A percentile compares a stretch with the other conserved stretches of the same genome.
phyloP scores from a whole-genome alignment of 2,888 invertebrate species.

The Tortrix viridana region DNA sequence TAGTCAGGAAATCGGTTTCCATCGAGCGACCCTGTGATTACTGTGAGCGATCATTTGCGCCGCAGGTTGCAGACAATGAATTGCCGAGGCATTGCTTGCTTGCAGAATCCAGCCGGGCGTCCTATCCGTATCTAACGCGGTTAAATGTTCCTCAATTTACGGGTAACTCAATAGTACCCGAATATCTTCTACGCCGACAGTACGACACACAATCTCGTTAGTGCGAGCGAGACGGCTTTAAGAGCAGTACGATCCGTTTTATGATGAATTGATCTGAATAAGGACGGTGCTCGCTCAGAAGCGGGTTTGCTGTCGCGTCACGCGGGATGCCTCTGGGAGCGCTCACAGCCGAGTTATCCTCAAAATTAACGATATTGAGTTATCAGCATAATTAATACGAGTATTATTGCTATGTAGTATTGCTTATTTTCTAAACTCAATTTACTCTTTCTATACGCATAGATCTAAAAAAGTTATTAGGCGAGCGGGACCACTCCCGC shows the following conservation, averaged over 20 bases:
- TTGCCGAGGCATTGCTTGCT: conserved; percentile 71
- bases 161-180: conserved; percentile 20
- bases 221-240: conserved; percentile 22
- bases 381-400: conserved; percentile 67
- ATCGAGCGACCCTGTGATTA: conserved; percentile 72
- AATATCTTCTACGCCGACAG: conserved; percentile 16
- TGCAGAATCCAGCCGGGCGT: conserved; percentile 70
- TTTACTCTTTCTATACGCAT: background rate
- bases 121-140: conserved; percentile 71
- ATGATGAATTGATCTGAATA: conserved; percentile 35
- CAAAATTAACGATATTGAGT: conserved; percentile 71
- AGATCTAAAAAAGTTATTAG: conserved; percentile 20
- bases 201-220: conserved; percentile 5
- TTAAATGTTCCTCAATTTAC: conserved; percentile 53
- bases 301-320: conserved; percentile 57
- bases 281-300: conserved; percentile 14
- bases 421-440: conserved; percentile 19
- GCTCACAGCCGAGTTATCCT: conserved; percentile 73
- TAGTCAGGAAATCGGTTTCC: conserved; percentile 64
- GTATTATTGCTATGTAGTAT: conserved; percentile 65
- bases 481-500: conserved; percentile 3
- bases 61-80: conserved; percentile 70
- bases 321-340: conserved; percentile 72
- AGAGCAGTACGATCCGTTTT: conserved; percentile 12
- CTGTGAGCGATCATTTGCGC: conserved; percentile 63